Percentiles rank a stretch among this genome's conserved stretches.
Evolutionary conservation across 2,888 invertebrate species (phyloP).

Genomic region (Alcis repandata): DNA sequence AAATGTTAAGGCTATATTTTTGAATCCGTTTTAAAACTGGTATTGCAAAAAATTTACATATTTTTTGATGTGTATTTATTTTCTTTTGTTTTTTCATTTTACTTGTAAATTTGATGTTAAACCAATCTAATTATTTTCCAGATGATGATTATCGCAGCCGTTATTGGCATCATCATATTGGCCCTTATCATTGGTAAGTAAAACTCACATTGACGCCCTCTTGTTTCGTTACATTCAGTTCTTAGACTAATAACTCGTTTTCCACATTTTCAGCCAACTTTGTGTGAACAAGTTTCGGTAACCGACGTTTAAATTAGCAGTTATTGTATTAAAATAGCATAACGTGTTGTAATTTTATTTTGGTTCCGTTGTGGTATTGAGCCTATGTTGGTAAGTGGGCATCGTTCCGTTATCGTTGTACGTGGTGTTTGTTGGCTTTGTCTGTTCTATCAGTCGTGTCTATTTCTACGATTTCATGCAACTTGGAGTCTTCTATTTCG

Average conservation of each 20-base stretch:
- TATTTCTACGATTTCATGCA: constrained; percentile 65
- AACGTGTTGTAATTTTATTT: constrained; percentile 71
- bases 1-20: background rate
- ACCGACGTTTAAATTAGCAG: constrained; percentile 79
- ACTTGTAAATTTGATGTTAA: background rate
- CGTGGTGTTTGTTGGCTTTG: constrained; percentile 80
- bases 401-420: constrained; percentile 68
- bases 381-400: constrained; percentile 80
- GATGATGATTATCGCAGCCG: constrained; percentile 97
- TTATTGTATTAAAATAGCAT: constrained; percentile 68
- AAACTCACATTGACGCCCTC: background rate
- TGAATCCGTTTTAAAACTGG: too few species aligned
- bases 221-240: constrained; percentile 52
- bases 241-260: constrained; percentile 77
- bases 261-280: constrained; percentile 85
- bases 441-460: constrained; percentile 74
- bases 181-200: constrained; percentile 96
- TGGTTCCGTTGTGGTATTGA: constrained; percentile 65
- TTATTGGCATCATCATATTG: constrained; percentile 93
- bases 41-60: too few species aligned
- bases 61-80: too few species aligned
- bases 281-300: constrained; percentile 85
- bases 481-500: constrained; percentile 59
- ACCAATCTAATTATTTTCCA: constrained; percentile 64
- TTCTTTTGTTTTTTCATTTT: too few species aligned